These are phyloP conservation scores for Apostichopus japonicus DNA, from an alignment of 35 echinoderm and acorn worm species.

Conservation along the genomic window DNA sequence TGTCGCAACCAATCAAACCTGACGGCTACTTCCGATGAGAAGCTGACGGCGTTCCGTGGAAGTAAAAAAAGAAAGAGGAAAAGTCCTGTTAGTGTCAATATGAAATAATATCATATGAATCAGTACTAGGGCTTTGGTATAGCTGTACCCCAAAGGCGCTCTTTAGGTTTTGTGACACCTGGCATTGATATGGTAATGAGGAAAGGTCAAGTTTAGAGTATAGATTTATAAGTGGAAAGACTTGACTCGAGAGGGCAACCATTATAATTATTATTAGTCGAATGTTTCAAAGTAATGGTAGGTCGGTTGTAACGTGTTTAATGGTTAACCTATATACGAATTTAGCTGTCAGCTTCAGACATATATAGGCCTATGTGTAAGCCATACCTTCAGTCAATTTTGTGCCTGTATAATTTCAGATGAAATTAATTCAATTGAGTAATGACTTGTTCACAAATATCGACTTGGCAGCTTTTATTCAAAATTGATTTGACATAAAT, in stretches of 20 bases:
- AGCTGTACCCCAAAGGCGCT: background rate
- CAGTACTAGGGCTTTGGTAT: background rate
- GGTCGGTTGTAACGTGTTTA: too few species aligned
- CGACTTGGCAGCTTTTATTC: too few species aligned
- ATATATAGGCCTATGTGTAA: too few species aligned
- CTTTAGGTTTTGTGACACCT: background rate
- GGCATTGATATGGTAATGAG: conserved; percentile 10
- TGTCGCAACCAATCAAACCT: conserved; percentile 32
- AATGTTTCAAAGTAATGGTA: too few species aligned
- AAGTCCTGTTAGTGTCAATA: background rate
- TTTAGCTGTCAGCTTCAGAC: too few species aligned
- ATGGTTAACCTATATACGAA: too few species aligned
- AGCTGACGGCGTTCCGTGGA: conserved; percentile 32
- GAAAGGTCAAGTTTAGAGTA: background rate
- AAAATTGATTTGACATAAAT: too few species aligned
- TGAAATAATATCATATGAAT: background rate
- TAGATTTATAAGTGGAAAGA: background rate
- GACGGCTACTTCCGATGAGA: conserved; percentile 7
- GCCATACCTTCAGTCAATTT: too few species aligned
- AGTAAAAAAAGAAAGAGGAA: background rate
- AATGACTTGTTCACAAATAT: too few species aligned
- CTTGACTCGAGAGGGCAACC: background rate
- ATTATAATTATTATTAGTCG: too few species aligned
- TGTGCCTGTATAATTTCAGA: too few species aligned
- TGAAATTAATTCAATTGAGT: too few species aligned